phyloP scores from a whole-genome alignment of 2,888 invertebrate genomes.

The Xestia sexstrigata region DNA sequence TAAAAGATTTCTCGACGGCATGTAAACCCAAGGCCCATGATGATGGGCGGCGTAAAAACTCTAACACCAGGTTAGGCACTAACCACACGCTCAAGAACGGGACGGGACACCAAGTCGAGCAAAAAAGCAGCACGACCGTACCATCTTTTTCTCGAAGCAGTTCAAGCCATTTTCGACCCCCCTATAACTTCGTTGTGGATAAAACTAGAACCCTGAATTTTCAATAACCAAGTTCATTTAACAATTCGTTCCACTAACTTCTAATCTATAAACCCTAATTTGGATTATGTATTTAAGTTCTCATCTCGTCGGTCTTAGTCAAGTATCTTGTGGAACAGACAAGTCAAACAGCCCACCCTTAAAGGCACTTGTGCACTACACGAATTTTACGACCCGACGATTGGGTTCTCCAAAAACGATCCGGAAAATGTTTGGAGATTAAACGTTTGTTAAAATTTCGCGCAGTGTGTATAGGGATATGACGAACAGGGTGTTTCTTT shows the following conservation, averaged over 20 bases:
- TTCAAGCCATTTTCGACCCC: too few relatives aligned
- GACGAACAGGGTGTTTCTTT: background rate
- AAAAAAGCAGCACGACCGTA: too few relatives aligned
- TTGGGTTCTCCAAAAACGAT: background rate
- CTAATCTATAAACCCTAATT: constrained; percentile 15
- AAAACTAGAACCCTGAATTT: too few relatives aligned
- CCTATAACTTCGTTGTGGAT: too few relatives aligned
- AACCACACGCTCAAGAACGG: too few relatives aligned
- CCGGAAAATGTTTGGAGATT: background rate
- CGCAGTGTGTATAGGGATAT: background rate
- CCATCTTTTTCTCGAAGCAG: too few relatives aligned
- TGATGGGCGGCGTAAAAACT: too few relatives aligned
- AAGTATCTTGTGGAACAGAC: constrained; percentile 37
- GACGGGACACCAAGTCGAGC: too few relatives aligned
- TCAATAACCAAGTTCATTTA: too few relatives aligned
- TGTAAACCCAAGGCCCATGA: too few relatives aligned
- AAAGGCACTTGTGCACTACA: constrained; percentile 2
- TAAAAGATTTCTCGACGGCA: too few relatives aligned
- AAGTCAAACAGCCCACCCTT: constrained; percentile 31
- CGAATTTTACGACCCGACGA: background rate
- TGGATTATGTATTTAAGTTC: background rate
- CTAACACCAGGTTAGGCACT: too few relatives aligned
- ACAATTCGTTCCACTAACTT: background rate
- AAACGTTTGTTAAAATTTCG: background rate
- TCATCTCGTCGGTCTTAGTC: constrained; percentile 18